Evolutionary conservation across 2,797 vertebrate species (phyloP).

Genomic region (Danio choprae): DNA sequence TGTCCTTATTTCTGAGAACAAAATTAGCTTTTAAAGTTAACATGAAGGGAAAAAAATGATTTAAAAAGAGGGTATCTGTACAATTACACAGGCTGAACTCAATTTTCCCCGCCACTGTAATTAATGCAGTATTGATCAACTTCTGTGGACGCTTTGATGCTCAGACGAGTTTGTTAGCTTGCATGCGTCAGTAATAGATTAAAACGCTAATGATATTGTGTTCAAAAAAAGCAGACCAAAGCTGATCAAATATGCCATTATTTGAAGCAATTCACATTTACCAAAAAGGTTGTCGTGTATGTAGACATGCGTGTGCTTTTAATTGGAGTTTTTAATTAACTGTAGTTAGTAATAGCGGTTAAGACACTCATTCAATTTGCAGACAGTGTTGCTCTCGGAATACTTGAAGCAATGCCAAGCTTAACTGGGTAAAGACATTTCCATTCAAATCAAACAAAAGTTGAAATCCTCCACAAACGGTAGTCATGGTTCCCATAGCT

Average conservation of each 20-base stretch:
- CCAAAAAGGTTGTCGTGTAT: constrained; percentile 10
- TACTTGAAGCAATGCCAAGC: constrained; percentile 25
- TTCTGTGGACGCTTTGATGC: constrained; percentile 43
- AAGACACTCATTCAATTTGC: constrained; percentile 30
- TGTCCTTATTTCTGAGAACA: constrained; percentile 45
- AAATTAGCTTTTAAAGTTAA: constrained; percentile 53
- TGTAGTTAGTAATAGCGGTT: constrained; percentile 15
- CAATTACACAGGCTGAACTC: constrained; percentile 48
- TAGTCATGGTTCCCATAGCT: constrained; percentile 67
- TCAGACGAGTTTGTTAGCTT: constrained; percentile 14
- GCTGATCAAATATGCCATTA: constrained; percentile 33
- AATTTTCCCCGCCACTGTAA: constrained; percentile 40
- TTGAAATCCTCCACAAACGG: constrained; percentile 49
- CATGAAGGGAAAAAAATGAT: constrained; percentile 47
- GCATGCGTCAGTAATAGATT: background rate
- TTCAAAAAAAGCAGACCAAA: constrained; percentile 39
- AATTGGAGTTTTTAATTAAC: constrained; percentile 23
- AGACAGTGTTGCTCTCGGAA: constrained; percentile 17
- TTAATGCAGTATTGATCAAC: constrained; percentile 53
- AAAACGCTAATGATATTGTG: constrained; percentile 32
- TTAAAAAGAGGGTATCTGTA: constrained; percentile 20
- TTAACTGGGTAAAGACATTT: constrained; percentile 48
- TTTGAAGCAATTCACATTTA: constrained; percentile 23
- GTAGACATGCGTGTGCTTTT: background rate
- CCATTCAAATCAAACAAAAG: constrained; percentile 55